Percentiles rank a stretch among this genome's conserved stretches.
phyloP scores from a whole-genome alignment of 2,797 vertebrate species.

The Pseudochirops corinnae region DNA sequence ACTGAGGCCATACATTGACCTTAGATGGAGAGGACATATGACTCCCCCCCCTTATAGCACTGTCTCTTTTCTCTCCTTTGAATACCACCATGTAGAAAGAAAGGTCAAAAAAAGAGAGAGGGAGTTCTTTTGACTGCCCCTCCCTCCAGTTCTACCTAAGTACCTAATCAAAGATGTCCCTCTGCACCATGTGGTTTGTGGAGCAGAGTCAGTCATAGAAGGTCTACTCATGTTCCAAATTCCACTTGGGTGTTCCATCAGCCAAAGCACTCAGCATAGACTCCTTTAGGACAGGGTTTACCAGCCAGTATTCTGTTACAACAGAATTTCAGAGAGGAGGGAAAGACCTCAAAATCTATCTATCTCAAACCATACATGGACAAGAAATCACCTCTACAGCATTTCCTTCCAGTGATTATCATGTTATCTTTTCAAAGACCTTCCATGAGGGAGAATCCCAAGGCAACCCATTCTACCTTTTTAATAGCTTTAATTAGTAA shows the following conservation, averaged over 20 bases:
- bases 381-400: background rate
- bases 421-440: background rate
- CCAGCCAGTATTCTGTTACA: background rate
- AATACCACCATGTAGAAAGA: too few species aligned
- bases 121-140: too few species aligned
- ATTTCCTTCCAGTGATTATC: background rate
- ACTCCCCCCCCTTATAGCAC: too few species aligned
- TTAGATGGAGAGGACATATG: too few species aligned
- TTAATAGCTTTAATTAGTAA: background rate
- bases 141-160: too few species aligned
- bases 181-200: background rate
- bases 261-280: background rate
- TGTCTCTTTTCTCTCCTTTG: too few species aligned
- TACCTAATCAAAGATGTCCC: too few species aligned
- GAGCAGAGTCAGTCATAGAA: background rate
- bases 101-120: too few species aligned
- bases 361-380: background rate
- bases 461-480: background rate
- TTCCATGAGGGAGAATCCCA: background rate
- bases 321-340: background rate
- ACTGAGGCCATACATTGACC: background rate
- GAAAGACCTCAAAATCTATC: background rate
- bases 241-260: background rate
- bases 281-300: background rate
- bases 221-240: background rate